Conservation (phyloP, 2,797 vertebrate genomes). For the Dipus sagitta region DNA sequence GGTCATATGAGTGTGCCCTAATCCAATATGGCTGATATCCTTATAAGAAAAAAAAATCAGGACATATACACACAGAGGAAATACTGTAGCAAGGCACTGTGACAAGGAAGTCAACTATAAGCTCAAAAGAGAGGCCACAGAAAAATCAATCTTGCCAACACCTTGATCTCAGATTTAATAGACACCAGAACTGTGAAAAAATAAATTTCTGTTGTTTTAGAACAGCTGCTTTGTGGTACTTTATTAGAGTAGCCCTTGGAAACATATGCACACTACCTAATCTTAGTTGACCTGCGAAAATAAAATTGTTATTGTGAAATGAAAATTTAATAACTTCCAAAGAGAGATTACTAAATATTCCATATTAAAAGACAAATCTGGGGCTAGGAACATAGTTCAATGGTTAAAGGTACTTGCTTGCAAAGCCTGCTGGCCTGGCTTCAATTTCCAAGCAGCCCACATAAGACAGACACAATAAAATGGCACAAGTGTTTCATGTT, state of each 20-base stretch:
- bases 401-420: too few species aligned
- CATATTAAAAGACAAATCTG: conserved; percentile 25
- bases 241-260: not conserved
- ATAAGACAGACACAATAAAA: too few species aligned
- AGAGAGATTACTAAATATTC: conserved; percentile 20
- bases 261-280: not conserved
- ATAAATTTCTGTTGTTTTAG: conserved; percentile 19
- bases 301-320: conserved; percentile 39
- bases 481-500: too few species aligned
- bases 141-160: conserved; percentile 42
- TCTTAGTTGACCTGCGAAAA: conserved; percentile 35
- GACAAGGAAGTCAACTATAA: not conserved
- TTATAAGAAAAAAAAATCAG: not conserved
- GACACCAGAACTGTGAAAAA: conserved; percentile 29
- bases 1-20: not conserved
- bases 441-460: too few species aligned
- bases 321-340: conserved; percentile 41
- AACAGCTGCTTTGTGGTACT: not conserved
- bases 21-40: not conserved
- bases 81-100: not conserved
- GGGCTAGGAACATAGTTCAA: not conserved
- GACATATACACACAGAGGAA: not conserved
- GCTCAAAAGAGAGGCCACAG: not conserved
- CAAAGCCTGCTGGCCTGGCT: too few species aligned
- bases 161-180: conserved; percentile 20